Conservation (phyloP, 2,888 invertebrate genomes). For the Synergus laeviventris region DNA sequence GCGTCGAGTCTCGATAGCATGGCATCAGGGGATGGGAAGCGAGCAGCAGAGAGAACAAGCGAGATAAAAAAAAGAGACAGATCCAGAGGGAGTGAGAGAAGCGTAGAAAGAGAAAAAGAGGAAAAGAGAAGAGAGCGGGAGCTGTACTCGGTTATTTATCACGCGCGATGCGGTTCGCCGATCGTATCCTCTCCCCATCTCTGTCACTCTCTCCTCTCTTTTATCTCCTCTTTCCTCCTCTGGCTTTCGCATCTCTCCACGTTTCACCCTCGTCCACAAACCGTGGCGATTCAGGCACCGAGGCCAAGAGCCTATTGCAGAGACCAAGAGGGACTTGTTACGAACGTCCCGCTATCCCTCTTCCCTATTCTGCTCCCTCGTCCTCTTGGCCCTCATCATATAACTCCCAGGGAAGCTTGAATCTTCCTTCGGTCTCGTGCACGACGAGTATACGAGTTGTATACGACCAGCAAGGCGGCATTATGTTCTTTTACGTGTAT, state of each 20-base stretch:
- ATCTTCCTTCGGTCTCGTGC: background rate
- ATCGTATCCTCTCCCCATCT: constrained; percentile 53
- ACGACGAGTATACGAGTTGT: constrained; percentile 21
- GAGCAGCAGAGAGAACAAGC: background rate
- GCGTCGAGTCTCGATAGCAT: background rate
- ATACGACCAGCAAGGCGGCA: constrained; percentile 6
- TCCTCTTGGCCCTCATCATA: constrained; percentile 49
- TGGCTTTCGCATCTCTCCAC: constrained; percentile 45
- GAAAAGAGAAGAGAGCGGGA: constrained; percentile 9
- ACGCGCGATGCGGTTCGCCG: constrained; percentile 62
- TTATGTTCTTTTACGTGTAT: background rate
- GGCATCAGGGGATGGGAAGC: background rate
- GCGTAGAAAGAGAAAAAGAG: constrained; percentile 44
- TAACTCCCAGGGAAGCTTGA: constrained; percentile 46
- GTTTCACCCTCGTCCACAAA: constrained; percentile 49
- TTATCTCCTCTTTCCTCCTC: constrained; percentile 34
- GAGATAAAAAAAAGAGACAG: background rate
- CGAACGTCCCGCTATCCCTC: constrained; percentile 53
- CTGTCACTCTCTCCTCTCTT: constrained; percentile 41
- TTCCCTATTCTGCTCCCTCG: constrained; percentile 45
- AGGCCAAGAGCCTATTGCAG: constrained; percentile 55
- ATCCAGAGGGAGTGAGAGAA: constrained; percentile 3
- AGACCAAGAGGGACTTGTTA: constrained; percentile 63
- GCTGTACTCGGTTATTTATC: constrained; percentile 64
- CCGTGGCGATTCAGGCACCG: constrained; percentile 51